phyloP scores from a whole-genome alignment of 2,888 invertebrate species.

The Operophtera brumata region DNA sequence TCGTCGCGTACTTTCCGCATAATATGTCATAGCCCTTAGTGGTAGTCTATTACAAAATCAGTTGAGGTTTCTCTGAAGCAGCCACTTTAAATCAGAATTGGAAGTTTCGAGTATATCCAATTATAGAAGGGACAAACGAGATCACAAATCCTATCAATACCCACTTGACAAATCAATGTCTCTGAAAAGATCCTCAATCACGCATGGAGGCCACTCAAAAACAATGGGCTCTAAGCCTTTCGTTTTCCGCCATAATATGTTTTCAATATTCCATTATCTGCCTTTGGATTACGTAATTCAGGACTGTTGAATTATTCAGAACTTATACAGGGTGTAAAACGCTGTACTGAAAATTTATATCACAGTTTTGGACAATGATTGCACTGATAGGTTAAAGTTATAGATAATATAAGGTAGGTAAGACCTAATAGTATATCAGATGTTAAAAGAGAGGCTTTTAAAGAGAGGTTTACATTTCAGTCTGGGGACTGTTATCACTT shows the following conservation, averaged over 20 bases:
- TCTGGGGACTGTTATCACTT: no score
- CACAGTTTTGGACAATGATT: no score
- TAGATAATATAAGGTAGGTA: no score
- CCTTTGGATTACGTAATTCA: constrained; percentile 28
- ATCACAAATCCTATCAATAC: constrained; percentile 6
- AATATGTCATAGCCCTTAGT: no score
- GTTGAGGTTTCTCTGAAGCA: not conserved
- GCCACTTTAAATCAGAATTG: not conserved
- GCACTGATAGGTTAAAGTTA: no score
- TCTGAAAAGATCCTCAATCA: constrained; percentile 16
- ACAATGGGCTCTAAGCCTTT: constrained; percentile 9
- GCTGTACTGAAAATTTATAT: not conserved
- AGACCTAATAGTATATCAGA: no score
- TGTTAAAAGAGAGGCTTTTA: no score
- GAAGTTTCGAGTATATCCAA: not conserved
- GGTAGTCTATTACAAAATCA: no score
- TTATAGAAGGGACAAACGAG: not conserved
- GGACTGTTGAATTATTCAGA: constrained; percentile 40
- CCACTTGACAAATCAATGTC: constrained; percentile 11
- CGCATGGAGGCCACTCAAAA: constrained; percentile 8
- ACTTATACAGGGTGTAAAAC: constrained; percentile 4
- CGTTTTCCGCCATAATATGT: constrained; percentile 18
- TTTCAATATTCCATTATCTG: constrained; percentile 32
- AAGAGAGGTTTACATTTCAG: no score
- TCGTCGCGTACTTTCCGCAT: no score